phyloP scores from a whole-genome alignment of 2,797 vertebrate genomes.

The Myiotriccus ornatus region DNA sequence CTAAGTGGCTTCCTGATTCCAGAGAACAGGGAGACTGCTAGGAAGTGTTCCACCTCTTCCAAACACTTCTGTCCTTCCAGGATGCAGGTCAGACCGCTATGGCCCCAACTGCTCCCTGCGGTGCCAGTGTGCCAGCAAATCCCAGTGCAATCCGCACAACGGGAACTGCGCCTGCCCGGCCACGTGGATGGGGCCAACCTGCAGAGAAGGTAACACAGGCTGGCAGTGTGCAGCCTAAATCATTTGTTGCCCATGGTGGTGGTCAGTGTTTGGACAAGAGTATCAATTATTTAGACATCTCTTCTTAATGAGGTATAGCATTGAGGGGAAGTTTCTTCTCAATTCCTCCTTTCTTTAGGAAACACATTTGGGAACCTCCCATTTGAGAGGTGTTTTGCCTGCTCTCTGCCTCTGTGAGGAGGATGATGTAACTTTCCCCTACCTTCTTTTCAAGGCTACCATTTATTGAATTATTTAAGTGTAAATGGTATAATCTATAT shows the following conservation, averaged over 20 bases:
- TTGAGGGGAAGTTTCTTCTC: neutral
- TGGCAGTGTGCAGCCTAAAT: neutral
- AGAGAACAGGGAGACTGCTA: neutral
- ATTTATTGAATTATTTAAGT: slow-evolving; percentile 22
- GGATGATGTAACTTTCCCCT: neutral
- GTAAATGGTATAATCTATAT: slow-evolving; percentile 46
- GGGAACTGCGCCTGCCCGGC: slow-evolving; percentile 80
- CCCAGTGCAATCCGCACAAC: slow-evolving; percentile 73
- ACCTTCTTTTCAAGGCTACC: neutral
- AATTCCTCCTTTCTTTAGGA: neutral
- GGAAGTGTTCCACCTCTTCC: neutral
- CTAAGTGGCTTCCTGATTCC: neutral
- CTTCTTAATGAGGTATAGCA: neutral
- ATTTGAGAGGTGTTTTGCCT: neutral
- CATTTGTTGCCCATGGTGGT: accelerated
- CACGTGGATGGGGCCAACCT: slow-evolving; percentile 80
- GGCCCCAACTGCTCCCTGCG: slow-evolving; percentile 80
- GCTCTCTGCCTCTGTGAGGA: neutral
- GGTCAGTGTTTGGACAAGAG: neutral
- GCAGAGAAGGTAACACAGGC: slow-evolving; percentile 77
- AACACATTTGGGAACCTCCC: neutral
- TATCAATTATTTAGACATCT: neutral
- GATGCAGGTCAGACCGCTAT: slow-evolving; percentile 74
- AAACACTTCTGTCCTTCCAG: slow-evolving; percentile 59
- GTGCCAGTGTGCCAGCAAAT: slow-evolving; percentile 77